Percentiles rank a stretch among this genome's conserved stretches.
Conservation (phyloP, 2,888 invertebrate genomes). For the Synanthedon formicaeformis region DNA sequence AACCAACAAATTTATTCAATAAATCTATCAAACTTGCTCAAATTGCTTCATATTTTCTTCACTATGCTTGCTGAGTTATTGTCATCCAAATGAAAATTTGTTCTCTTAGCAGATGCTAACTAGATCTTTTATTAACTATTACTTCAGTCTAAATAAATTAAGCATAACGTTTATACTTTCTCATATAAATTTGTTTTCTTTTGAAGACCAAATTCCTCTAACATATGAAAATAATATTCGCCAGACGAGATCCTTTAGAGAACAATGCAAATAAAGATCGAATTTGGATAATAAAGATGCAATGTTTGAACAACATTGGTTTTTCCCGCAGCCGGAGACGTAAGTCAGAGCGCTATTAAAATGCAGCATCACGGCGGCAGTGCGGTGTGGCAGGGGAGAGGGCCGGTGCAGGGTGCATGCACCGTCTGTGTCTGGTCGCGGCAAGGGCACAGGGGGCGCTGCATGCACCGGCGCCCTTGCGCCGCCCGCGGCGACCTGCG, state of each 20-base stretch:
- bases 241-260: not conserved
- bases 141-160: too few relatives aligned
- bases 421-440: slow-evolving; percentile 35
- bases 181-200: too few relatives aligned
- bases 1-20: too few relatives aligned
- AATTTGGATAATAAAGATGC: not conserved
- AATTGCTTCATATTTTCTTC: too few relatives aligned
- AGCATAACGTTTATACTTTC: too few relatives aligned
- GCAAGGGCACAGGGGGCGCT: slow-evolving; percentile 10
- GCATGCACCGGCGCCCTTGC: slow-evolving; percentile 7
- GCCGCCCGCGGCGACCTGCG: not conserved
- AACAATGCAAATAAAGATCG: not conserved
- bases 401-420: slow-evolving; percentile 43
- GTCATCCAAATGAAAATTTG: too few relatives aligned
- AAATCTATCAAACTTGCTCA: too few relatives aligned
- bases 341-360: slow-evolving; percentile 34
- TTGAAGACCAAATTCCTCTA: too few relatives aligned
- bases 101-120: too few relatives aligned
- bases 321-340: slow-evolving; percentile 13
- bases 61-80: too few relatives aligned
- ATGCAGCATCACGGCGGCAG: slow-evolving; percentile 32
- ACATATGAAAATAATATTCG: too few relatives aligned
- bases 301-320: not conserved
- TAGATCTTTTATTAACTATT: too few relatives aligned
- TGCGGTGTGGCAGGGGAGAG: slow-evolving; percentile 2